Base-by-base conservation (phyloP, 2,113 vertebrate genomes). In the Myiopsitta monachus region DNA sequence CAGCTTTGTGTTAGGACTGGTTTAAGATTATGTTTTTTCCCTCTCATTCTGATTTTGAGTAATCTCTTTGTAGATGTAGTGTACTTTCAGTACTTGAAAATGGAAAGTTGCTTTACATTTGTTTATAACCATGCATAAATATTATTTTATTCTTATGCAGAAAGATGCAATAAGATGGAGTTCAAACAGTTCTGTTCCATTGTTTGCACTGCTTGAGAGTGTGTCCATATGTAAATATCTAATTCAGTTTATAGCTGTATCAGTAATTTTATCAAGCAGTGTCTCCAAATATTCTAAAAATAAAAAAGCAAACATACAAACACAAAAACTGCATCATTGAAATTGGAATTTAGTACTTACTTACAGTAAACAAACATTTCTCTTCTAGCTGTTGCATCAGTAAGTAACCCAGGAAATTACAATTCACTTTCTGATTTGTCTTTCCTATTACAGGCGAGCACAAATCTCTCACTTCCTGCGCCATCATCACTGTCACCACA, bases 401-500 rank as follows among this genome's bases (percentile, higher is more conserved):
- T 96, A 82, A 93, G 83, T 96, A 85, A 97, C 95, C 96, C 94
- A 97, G 97, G 96, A 98, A 98, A 96, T 97, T 96, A 97, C 89
- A 57, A 44, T 96, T 94, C 83, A 44, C 55, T 96, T 98, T 94
- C 84, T 98, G 94, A 97, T 98, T 96, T 97, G 96, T 86, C 87
- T 98, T 98, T 96, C 92, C 95, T 97, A 95, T 98, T 98, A 87
- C 98, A 99, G 99, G 94, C 95, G 14, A 98, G 98, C 97, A 98
- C 98, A 96, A 98, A 97, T 83, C 94, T 98, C 55, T 98, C 97
- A 12, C 92, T 99, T 73, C 98, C 98, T 73, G 98, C 98, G 18
- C 98, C 98, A 24, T 98, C 98, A 78, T 91, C 97, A 15, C 96
- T 98, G 81, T 98, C 98, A 38, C 98, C 98, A 28, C 98, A 98